Base-by-base conservation (phyloP, 2,888 invertebrate species). In the Hanleya hanleyi region DNA sequence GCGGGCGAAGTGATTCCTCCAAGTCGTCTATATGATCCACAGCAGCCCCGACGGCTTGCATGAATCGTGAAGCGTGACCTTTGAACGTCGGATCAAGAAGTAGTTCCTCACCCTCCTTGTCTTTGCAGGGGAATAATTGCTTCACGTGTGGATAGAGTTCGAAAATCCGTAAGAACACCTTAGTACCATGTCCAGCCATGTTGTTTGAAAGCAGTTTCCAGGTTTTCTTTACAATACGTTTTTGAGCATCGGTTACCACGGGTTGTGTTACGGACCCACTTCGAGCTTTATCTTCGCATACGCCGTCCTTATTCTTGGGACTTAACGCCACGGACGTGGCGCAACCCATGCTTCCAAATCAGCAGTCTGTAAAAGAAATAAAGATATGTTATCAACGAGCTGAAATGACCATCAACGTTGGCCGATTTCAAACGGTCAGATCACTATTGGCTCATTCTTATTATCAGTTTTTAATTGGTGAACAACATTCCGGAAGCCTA, bases 21-120 rank as follows among this genome's bases (percentile, higher is more conserved):
- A 83, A 74, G 68, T 84, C 78, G 69, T 84, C 79, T 7, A 85
- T 80, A 66, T 86, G 84, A 50, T 85, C 85, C 0, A 86, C 81
- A 2, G 83, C 84, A 1, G 85, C 84, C 1, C 84, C 84, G 26
- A 87, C 82, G n/a, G 86, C 85, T 67, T 86, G 85, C 85, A 87
- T 86, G 74, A 87, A 87, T n/a, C 87, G 72, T n/a, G 83, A 77
- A 18, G 87, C 86, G 57, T 87, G 87, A 7, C 84, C 83, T 62
- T 75, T 79, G 57, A 84, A 83, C 32, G 77, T 70, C 0, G 62
- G 57, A 70, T 86, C 80, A 3, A 71, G 69, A 26, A 82, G 18
- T 35, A 86, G 75, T 1, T 69, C 75, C 7, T 84, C 81, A 12
- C 82, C 83, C 33, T 81, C 79, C 35, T 80, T 73, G 49, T 82